Evolutionary conservation across 2,797 vertebrate species (phyloP).

Genomic region (Cuniculus paca): DNA sequence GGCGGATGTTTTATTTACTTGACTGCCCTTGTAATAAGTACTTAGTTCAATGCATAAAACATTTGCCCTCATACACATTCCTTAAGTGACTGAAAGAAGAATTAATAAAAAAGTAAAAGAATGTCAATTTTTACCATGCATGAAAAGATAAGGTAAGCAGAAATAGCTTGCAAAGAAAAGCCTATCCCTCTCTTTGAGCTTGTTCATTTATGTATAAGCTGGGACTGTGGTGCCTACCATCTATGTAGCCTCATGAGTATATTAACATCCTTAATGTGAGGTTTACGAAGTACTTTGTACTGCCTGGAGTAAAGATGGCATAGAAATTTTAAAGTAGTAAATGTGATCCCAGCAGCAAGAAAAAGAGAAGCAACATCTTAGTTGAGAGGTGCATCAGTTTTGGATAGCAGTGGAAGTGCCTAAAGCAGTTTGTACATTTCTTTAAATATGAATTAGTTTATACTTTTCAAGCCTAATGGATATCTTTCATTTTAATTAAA

Average conservation of each 20-base stretch:
- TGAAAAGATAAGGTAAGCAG: background rate
- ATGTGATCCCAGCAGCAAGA: slow-evolving; percentile 25
- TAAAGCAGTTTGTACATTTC: background rate
- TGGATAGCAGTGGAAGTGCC: background rate
- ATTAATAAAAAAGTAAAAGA: background rate
- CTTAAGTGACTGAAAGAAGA: background rate
- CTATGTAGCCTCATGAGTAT: slow-evolving; percentile 18
- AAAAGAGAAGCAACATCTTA: slow-evolving; percentile 8
- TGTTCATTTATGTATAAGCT: slow-evolving; percentile 53
- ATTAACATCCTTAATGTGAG: slow-evolving; percentile 65
- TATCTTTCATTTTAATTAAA: slow-evolving; percentile 69
- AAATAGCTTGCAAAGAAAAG: slow-evolving; percentile 44
- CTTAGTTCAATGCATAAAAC: background rate
- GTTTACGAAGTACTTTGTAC: slow-evolving; percentile 63
- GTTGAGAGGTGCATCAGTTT: slow-evolving; percentile 4
- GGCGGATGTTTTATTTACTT: background rate
- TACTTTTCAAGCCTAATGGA: slow-evolving; percentile 44
- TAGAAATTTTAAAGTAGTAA: slow-evolving; percentile 59
- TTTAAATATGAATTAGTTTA: slow-evolving; percentile 64
- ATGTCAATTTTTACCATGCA: slow-evolving; percentile 1
- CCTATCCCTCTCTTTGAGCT: background rate
- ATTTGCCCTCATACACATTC: background rate
- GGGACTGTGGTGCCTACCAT: background rate
- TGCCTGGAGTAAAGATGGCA: slow-evolving; percentile 27
- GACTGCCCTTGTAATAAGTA: background rate